Conservation (phyloP, 64 coral and sea anemone species). For the Catalaphyllia jardinei region DNA sequence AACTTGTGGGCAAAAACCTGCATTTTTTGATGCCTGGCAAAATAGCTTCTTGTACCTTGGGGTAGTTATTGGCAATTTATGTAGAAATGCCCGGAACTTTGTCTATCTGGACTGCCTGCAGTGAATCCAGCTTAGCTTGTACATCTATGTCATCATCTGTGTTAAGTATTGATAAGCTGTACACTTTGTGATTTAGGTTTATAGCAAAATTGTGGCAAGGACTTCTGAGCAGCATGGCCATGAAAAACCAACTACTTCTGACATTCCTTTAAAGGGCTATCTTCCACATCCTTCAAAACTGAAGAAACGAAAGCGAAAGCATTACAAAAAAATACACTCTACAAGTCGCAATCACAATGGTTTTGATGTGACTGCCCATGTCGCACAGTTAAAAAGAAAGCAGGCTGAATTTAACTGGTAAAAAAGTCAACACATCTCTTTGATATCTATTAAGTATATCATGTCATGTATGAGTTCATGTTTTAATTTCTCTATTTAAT, state of each 20-base stretch:
- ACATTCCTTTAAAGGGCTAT: neutral
- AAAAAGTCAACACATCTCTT: neutral
- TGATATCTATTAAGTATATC: too few relatives aligned
- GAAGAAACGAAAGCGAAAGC: conserved; percentile 39
- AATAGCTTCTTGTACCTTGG: too few relatives aligned
- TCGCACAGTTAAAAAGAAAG: conserved; percentile 54
- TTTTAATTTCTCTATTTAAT: too few relatives aligned
- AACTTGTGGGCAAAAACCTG: too few relatives aligned
- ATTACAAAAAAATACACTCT: neutral
- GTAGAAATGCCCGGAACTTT: too few relatives aligned
- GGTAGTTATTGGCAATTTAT: too few relatives aligned
- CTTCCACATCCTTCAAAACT: conserved; percentile 66
- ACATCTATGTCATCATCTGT: too few relatives aligned
- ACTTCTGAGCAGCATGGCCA: neutral
- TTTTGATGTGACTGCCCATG: conserved; percentile 54
- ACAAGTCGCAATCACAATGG: conserved; percentile 16
- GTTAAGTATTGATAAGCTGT: too few relatives aligned
- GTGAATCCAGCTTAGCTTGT: too few relatives aligned
- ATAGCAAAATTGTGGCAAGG: conserved; percentile 32
- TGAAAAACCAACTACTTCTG: neutral
- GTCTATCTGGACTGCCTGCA: too few relatives aligned
- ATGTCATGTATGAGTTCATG: too few relatives aligned
- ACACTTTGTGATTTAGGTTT: conserved; percentile 18
- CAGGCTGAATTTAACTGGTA: conserved; percentile 72
- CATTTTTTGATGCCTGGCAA: too few relatives aligned